Percentiles rank a stretch among this genome's conserved stretches.
Evolutionary conservation across 2,888 invertebrate species (phyloP).

Genomic region (Malthinus seriepunctatus): DNA sequence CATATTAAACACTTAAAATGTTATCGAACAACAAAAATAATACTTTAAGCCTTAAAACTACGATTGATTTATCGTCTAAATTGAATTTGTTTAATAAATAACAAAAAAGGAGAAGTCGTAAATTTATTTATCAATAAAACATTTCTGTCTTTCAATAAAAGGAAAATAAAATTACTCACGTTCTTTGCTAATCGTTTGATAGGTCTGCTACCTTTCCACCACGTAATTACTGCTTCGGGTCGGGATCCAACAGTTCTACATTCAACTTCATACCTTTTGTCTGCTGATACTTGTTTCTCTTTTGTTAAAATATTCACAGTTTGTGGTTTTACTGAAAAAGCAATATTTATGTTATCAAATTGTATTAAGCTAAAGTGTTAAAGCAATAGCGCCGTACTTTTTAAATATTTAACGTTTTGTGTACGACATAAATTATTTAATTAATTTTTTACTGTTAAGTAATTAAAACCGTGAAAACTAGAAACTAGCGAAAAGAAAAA

Average conservation of each 20-base stretch:
- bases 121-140: background rate
- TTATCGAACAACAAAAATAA: no score
- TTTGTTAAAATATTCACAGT: conserved; percentile 82
- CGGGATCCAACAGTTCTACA: conserved; percentile 85
- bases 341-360: conserved; percentile 24
- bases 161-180: conserved; percentile 61
- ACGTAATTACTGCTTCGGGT: conserved; percentile 83
- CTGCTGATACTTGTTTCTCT: conserved; percentile 81
- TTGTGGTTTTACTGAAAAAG: conserved; percentile 81
- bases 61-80: background rate
- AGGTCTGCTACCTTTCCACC: conserved; percentile 87
- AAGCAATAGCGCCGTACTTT: no score
- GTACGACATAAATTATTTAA: no score
- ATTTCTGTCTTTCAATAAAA: background rate
- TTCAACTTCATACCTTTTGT: conserved; percentile 84
- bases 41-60: no score
- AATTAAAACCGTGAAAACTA: no score
- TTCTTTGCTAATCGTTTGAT: conserved; percentile 79
- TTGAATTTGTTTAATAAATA: background rate
- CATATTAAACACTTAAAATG: no score
- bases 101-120: background rate
- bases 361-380: no score
- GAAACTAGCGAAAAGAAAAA: no score
- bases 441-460: no score
- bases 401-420: no score